Conservation (phyloP, 1,140 invertebrate species). For the Zaprionus ornatus region DNA sequence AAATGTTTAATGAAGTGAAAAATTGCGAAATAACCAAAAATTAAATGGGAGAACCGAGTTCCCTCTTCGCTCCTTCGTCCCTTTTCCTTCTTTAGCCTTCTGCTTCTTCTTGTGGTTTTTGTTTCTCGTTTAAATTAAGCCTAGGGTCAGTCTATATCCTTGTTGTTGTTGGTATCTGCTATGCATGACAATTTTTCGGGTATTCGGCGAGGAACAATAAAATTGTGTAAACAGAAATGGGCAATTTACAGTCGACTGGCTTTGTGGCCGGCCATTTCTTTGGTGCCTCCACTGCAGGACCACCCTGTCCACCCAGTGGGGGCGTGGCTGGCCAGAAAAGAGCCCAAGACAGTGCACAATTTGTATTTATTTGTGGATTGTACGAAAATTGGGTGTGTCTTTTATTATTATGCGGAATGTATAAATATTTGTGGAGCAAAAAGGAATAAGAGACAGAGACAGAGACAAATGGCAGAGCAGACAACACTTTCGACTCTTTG, state of each 20-base stretch:
- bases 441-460: background rate
- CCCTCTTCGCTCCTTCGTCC: background rate
- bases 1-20: constrained; percentile 79
- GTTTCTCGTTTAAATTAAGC: constrained; percentile 40
- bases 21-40: constrained; percentile 81
- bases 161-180: constrained; percentile 23
- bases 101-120: constrained; percentile 19
- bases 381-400: constrained; percentile 59
- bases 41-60: constrained; percentile 62
- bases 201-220: constrained; percentile 35
- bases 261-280: constrained; percentile 74
- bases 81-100: background rate
- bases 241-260: constrained; percentile 78
- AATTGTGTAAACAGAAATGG: constrained; percentile 76
- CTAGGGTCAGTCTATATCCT: constrained; percentile 19
- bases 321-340: constrained; percentile 35
- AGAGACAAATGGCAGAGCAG: constrained; percentile 2
- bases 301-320: background rate
- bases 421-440: constrained; percentile 60
- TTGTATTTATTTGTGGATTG: constrained; percentile 75
- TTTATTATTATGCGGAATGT: constrained; percentile 52
- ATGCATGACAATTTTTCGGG: constrained; percentile 47
- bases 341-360: constrained; percentile 45
- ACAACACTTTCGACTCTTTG: constrained; percentile 19
- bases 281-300: constrained; percentile 24